Base-by-base conservation (phyloP, 2,113 vertebrate species). In the Parus major region DNA sequence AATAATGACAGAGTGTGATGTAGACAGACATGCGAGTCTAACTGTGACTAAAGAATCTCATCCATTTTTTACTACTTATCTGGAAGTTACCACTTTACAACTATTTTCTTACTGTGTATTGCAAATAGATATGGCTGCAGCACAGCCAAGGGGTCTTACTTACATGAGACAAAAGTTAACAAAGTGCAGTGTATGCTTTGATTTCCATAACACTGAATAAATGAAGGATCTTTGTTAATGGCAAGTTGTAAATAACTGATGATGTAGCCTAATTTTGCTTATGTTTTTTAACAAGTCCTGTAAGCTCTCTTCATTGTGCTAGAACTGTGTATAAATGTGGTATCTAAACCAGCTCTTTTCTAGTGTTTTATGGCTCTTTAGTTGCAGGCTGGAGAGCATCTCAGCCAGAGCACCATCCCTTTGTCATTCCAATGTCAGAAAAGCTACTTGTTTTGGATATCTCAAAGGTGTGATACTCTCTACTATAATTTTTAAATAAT, bases 361-460 rank as follows among this genome's bases (percentile, higher is more conserved):
- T 64, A 70, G 24, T 82, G 73, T 85, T 96, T 94, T 93, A 94
- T 88, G 66, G n/a, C 44, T 92, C 82, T 82, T 90, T 57, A 82
- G 69, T 39, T 86, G 63, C 47, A 93, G 76, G n/a, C 55, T 96
- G 55, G 60, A 88, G 17, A 94, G 7, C 19, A 92, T 85, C 82
- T 92, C 42, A 47, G 36, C 68, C 79, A 79, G 7, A 92, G 47
- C 18, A 93, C 39, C 39, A 82, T 77, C 76, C 79, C 33, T 92
- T 94, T 80, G 41, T 92, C 86, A 92, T 96, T 92, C 89, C 90
- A 68, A 42, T 79, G 42, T 80, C 86, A 93, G 82, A 92, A 39
- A 33, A 86, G 47, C 36, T 91, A 70, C 61, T 86, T 92, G 25
- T 39, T 88, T 82, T 44, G 55, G 28, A 21, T 90, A 80, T 92